phyloP scores from a whole-genome alignment of 2,113 vertebrate species.

The Vireo altiloquus region DNA sequence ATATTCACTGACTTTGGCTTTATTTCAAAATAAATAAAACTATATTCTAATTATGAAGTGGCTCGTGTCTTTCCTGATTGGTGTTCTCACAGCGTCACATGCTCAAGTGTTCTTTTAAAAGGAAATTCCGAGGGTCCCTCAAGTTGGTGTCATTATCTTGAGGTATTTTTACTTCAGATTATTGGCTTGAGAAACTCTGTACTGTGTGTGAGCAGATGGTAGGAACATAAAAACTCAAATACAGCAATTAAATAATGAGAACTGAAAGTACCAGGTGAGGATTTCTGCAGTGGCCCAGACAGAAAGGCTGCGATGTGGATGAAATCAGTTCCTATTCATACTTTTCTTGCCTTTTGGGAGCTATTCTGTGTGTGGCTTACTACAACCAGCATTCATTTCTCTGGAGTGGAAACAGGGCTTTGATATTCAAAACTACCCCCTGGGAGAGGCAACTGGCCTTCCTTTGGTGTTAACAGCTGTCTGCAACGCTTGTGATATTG shows the following conservation, averaged over 20 bases:
- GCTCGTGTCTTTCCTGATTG: conserved; percentile 33
- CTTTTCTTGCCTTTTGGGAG: background rate
- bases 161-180: background rate
- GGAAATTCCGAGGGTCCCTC: background rate
- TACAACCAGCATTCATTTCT: background rate
- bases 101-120: conserved; percentile 67
- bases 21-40: background rate
- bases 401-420: background rate
- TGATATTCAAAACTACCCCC: background rate
- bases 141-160: background rate
- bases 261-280: conserved; percentile 77
- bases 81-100: background rate
- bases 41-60: background rate
- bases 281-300: background rate
- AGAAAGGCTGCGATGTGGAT: background rate
- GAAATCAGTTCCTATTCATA: background rate
- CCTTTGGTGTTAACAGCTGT: background rate
- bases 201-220: conserved; percentile 73
- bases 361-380: background rate
- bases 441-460: background rate
- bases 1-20: background rate
- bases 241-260: conserved; percentile 77
- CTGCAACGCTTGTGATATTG: background rate
- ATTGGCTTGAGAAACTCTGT: background rate
- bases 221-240: conserved; percentile 77